Conservation (phyloP, 2,797 vertebrate genomes). For the Smutsia temminckii region DNA sequence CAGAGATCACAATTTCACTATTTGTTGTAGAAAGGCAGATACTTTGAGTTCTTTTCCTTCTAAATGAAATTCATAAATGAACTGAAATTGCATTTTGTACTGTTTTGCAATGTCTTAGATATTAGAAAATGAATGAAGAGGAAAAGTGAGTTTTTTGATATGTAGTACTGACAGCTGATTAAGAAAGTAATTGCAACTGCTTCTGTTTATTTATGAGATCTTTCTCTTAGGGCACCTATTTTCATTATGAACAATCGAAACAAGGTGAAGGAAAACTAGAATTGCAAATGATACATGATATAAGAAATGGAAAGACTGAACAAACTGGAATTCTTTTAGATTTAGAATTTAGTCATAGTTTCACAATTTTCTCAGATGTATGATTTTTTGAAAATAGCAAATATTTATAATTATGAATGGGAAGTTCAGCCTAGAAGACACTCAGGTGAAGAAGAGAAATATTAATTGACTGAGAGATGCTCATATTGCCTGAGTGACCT, state of each 20-base stretch:
- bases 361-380: background rate
- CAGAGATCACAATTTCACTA: background rate
- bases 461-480: background rate
- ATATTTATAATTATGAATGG: conserved; percentile 27
- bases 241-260: background rate
- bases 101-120: conserved; percentile 5
- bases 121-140: background rate
- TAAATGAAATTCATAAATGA: conserved; percentile 25
- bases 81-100: background rate
- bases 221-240: background rate
- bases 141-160: conserved; percentile 17
- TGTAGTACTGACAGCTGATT: background rate
- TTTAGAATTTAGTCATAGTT: conserved; percentile 28
- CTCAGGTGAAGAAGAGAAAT: background rate
- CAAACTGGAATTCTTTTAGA: background rate
- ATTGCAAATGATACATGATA: conserved; percentile 3
- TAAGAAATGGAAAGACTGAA: conserved; percentile 25
- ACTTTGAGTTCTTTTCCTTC: conserved; percentile 27
- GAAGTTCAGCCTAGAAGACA: conserved; percentile 32
- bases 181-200: background rate
- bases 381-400: conserved; percentile 4
- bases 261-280: conserved; percentile 7
- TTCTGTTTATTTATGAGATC: conserved; percentile 12
- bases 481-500: background rate
- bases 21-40: background rate